Evolutionary conservation across 2,113 vertebrate genomes (phyloP), one percentile per base, ranked within the genome.

Genomic region (Prionailurus bengalensis): DNA sequence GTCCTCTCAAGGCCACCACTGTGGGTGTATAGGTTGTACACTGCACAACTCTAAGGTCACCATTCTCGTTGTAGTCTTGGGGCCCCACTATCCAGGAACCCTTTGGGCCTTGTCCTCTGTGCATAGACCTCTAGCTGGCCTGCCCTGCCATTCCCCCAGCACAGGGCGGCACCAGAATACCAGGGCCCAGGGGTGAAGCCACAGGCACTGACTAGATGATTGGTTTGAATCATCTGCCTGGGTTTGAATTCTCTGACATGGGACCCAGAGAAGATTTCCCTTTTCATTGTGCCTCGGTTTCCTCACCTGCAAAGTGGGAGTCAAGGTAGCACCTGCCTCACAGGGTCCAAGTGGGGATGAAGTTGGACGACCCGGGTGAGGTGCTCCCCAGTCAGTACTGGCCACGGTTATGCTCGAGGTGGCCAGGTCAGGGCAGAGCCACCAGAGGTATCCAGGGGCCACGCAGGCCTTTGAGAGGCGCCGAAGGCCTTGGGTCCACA

Each of bases 401-500:
- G 7, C 88, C 3, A 13, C 2, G 53, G 73, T 82, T 4, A 65
- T 4, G 0, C 88, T 33, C 0, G 1, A 42, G 42, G 93, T 87
- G 78, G 29, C 89, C 63, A 0, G 81, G 81, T 61, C 82, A 96
- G 71, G 82, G 42, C 61, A 81, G 65, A 48, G 96, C 76, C 84
- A 45, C 45, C 90, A 39, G 91, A 25, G 74, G 68, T 14, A 74
- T 93, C 74, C 87, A 45, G 93, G 81, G 66, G 82, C 86, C 97
- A 86, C 5, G 1, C 1, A 0, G 91, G 80, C 98, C 94, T 97
- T 97, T 97, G 91, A 97, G 94, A 97, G 84, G 95, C 8, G 93
- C 95, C 97, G 29, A 90, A 91, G 98, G 80, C 94, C 95, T 94
- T 65, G 55, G 88, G 88, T 92, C 42, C 74, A 81, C 97, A 96